phyloP scores from a whole-genome alignment of 2,888 invertebrate genomes.

The Girardia tigrina region DNA sequence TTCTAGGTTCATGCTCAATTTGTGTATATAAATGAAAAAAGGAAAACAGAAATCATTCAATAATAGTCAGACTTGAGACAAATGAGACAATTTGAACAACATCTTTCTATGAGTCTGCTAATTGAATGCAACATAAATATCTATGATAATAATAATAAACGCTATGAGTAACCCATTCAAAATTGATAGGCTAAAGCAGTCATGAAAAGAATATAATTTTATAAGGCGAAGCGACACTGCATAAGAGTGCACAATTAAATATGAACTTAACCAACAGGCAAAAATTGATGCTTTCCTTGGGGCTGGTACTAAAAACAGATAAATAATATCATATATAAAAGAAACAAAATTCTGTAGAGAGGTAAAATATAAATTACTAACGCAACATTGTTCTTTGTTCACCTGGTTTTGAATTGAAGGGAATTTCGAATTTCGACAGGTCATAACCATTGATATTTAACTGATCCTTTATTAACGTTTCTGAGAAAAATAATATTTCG shows the following conservation, averaged over 20 bases:
- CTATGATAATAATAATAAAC: not conserved
- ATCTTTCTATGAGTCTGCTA: not conserved
- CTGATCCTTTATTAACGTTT: not conserved
- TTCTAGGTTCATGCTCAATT: too few species aligned
- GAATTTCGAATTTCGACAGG: not conserved
- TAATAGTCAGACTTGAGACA: not conserved
- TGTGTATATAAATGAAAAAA: too few species aligned
- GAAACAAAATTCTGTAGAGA: not conserved
- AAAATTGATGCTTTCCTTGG: not conserved
- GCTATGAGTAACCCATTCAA: not conserved
- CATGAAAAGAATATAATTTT: not conserved
- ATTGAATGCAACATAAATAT: not conserved
- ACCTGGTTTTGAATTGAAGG: not conserved
- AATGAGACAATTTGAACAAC: not conserved
- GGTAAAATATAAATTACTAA: not conserved
- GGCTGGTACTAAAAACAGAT: not conserved
- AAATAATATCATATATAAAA: too few species aligned
- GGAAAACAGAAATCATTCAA: not conserved
- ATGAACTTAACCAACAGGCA: not conserved
- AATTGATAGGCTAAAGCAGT: not conserved
- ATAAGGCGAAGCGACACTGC: not conserved
- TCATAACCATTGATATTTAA: not conserved
- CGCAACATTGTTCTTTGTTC: not conserved
- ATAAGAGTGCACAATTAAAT: not conserved
- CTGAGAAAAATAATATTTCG: not conserved